phyloP scores from a whole-genome alignment of 2,888 invertebrate genomes.

The Callimorpha dominula region DNA sequence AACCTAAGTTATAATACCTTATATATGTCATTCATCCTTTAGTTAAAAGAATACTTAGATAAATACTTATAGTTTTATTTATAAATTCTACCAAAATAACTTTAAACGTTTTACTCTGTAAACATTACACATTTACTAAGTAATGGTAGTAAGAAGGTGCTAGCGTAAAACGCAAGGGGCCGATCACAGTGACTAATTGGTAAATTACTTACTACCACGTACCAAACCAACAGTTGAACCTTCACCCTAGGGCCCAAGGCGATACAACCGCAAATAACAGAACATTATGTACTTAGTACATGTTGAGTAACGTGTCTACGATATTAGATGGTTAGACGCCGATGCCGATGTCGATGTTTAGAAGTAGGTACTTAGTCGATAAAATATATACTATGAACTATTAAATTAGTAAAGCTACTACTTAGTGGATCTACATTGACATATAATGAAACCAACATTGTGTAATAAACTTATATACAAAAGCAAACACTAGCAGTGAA shows the following conservation, averaged over 20 bases:
- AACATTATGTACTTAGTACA: slow-evolving; percentile 43
- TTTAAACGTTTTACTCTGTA: too few relatives aligned
- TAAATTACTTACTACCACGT: slow-evolving; percentile 57
- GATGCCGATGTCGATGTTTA: not conserved
- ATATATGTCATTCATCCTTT: too few relatives aligned
- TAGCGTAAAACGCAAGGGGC: slow-evolving; percentile 62
- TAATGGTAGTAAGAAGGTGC: slow-evolving; percentile 54
- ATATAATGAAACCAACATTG: too few relatives aligned
- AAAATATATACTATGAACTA: not conserved
- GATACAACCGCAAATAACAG: slow-evolving; percentile 25
- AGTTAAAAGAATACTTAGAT: too few relatives aligned
- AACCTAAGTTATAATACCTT: too few relatives aligned
- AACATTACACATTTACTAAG: slow-evolving; percentile 24
- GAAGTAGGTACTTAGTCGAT: not conserved
- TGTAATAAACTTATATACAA: too few relatives aligned
- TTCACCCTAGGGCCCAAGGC: slow-evolving; percentile 41
- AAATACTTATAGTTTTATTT: too few relatives aligned
- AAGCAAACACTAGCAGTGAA: too few relatives aligned
- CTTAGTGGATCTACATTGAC: too few relatives aligned
- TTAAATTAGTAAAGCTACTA: too few relatives aligned
- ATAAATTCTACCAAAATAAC: too few relatives aligned
- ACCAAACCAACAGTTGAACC: slow-evolving; percentile 37
- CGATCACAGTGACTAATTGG: slow-evolving; percentile 69
- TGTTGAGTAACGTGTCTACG: slow-evolving; percentile 25
- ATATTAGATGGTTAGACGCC: slow-evolving; percentile 19